Conservation (phyloP, 2,797 vertebrate genomes). For the Poeciliopsis paucimaculata region DNA sequence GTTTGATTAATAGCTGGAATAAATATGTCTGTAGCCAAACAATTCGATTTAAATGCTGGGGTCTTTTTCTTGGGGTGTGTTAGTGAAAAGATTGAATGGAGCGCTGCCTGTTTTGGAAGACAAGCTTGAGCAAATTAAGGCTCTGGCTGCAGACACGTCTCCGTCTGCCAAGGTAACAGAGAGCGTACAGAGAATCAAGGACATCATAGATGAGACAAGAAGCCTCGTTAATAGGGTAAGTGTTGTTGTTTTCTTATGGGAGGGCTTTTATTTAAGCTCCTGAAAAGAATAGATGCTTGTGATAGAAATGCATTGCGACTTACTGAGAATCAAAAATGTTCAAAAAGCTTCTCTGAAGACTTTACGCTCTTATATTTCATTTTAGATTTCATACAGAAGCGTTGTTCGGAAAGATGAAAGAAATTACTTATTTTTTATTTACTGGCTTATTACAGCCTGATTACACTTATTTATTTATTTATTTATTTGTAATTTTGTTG, state of each 20-base stretch:
- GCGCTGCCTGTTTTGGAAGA: conserved; percentile 78
- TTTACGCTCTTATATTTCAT: not conserved
- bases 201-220: conserved; percentile 88
- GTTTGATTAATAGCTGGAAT: not conserved
- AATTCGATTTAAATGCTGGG: not conserved
- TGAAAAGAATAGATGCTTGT: not conserved
- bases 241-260: not conserved
- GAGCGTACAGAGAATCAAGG: conserved; percentile 85
- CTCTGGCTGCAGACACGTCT: conserved; percentile 73
- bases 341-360: not conserved
- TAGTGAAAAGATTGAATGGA: conserved; percentile 52
- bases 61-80: not conserved
- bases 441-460: not conserved
- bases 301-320: not conserved
- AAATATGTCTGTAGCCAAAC: not conserved
- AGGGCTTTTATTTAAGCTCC: not conserved
- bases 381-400: not conserved
- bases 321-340: not conserved
- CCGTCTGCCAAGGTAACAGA: conserved; percentile 83
- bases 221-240: conserved; percentile 86
- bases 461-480: not conserved
- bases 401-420: not conserved
- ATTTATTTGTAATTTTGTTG: not conserved
- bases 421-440: not conserved
- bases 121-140: conserved; percentile 73